These are phyloP conservation scores for Ophiodon elongatus DNA, from an alignment of 2,113 vertebrate genomes.

Conservation along the genomic window DNA sequence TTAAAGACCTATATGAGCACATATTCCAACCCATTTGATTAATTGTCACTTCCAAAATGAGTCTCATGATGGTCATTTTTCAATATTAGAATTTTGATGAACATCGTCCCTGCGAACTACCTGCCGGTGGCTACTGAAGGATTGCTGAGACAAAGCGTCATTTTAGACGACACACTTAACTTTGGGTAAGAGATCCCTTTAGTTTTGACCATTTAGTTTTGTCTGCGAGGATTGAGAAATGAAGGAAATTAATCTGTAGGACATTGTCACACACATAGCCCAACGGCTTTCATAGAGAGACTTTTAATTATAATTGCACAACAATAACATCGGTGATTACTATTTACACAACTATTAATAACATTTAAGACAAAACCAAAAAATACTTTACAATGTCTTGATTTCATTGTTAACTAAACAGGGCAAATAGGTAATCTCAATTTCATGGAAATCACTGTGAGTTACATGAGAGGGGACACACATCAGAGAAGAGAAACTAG, in stretches of 20 bases:
- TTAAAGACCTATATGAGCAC: background rate
- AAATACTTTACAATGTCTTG: no score
- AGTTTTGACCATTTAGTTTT: background rate
- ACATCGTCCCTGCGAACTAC: fast-evolving
- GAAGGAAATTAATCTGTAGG: no score
- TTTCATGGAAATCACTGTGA: no score
- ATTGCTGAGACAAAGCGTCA: background rate
- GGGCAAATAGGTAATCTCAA: no score
- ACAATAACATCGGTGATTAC: no score
- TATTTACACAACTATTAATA: no score
- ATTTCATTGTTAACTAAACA: no score
- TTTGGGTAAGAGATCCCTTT: conserved; percentile 26
- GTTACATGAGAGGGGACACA: no score
- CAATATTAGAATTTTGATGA: background rate
- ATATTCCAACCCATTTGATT: background rate
- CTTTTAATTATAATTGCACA: background rate
- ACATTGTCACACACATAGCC: background rate
- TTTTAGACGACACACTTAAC: background rate
- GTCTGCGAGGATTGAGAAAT: background rate
- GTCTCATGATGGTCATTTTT: background rate
- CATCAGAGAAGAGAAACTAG: no score
- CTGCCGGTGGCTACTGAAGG: fast-evolving
- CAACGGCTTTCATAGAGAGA: background rate
- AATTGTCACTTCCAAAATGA: background rate
- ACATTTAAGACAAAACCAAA: no score